A percentile compares a stretch with the other conserved stretches of the same genome.
These are phyloP conservation scores for Pomatostomus ruficeps DNA, from an alignment of 2,113 vertebrate genomes.

Conservation along the genomic window DNA sequence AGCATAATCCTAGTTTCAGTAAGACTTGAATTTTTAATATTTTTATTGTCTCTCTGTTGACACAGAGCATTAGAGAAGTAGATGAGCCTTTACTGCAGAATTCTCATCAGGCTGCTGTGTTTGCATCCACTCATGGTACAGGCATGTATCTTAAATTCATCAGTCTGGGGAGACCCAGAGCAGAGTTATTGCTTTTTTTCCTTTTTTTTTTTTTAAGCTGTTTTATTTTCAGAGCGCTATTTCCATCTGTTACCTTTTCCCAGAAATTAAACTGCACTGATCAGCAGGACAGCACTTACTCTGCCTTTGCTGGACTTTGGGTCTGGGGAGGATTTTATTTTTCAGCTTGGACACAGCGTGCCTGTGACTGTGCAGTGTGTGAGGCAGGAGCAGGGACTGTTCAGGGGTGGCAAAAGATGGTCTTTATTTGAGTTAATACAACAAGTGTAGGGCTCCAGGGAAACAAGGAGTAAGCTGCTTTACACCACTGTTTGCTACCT, in stretches of 20 bases:
- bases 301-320: neutral
- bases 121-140: neutral
- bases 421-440: neutral
- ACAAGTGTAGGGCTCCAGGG: neutral
- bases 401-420: neutral
- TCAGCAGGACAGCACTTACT: neutral
- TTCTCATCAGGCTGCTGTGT: neutral
- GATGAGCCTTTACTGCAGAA: neutral
- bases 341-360: neutral
- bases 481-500: neutral
- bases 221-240: neutral
- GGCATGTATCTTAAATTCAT: neutral
- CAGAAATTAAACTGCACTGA: neutral
- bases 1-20: neutral
- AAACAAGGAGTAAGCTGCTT: neutral
- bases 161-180: neutral
- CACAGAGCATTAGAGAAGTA: neutral
- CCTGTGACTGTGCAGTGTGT: neutral
- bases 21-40: neutral
- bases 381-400: neutral
- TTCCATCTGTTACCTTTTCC: neutral
- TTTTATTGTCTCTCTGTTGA: neutral
- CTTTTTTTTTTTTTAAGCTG: accelerated
- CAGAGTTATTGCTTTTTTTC: neutral
- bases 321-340: neutral